These are phyloP conservation scores for Prionailurus bengalensis DNA, from an alignment of 2,113 vertebrate genomes.

Conservation along the genomic window DNA sequence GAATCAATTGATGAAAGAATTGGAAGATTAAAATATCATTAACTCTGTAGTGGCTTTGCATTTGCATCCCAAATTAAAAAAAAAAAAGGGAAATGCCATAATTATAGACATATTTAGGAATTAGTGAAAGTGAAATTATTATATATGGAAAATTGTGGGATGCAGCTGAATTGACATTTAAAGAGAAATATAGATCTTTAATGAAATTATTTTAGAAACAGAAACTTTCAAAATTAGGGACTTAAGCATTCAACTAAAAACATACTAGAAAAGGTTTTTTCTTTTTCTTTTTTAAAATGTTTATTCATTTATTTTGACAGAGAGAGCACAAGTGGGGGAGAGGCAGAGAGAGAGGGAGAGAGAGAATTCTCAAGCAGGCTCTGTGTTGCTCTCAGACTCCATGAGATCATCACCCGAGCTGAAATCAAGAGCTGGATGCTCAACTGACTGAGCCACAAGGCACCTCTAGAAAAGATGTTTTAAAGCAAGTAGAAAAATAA, in stretches of 20 bases:
- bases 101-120: constrained; percentile 31
- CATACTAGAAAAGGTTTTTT: neutral
- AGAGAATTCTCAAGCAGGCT: too few relatives aligned
- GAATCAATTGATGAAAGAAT: constrained; percentile 57
- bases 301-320: too few relatives aligned
- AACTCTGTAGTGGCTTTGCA: neutral
- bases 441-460: too few relatives aligned
- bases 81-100: neutral
- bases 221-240: constrained; percentile 23
- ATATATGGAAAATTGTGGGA: neutral
- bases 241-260: neutral
- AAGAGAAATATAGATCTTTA: constrained; percentile 13
- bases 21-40: constrained; percentile 56
- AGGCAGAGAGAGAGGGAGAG: too few relatives aligned
- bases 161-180: neutral
- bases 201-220: constrained; percentile 13
- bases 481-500: constrained; percentile 40
- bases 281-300: too few relatives aligned
- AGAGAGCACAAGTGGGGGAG: too few relatives aligned
- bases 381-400: too few relatives aligned
- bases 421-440: too few relatives aligned
- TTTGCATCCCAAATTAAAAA: neutral
- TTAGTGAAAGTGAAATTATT: constrained; percentile 38
- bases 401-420: too few relatives aligned
- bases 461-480: neutral